These are phyloP conservation scores for Siderastrea radians DNA, from an alignment of 92 coral and sea anemone species.

Conservation along the genomic window DNA sequence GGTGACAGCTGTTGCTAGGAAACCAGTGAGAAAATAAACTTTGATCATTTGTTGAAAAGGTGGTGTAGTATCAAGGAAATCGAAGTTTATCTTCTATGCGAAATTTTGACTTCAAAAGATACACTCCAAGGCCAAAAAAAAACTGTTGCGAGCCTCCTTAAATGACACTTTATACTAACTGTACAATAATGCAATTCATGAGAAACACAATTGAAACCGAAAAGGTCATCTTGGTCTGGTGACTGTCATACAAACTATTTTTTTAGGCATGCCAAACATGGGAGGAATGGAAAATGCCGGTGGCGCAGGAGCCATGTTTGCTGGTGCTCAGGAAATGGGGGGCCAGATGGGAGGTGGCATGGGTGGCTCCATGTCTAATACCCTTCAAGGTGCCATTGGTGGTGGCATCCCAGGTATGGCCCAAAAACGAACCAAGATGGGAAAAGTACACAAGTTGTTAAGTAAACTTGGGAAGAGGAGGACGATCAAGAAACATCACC, in stretches of 20 bases:
- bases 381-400: slow-evolving; percentile 46
- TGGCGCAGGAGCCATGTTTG: slow-evolving; percentile 55
- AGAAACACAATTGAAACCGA: not conserved
- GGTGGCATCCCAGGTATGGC: slow-evolving; percentile 35
- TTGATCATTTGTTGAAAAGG: no score
- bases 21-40: no score
- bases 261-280: slow-evolving; percentile 52
- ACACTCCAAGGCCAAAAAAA: no score
- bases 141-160: no score
- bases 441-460: slow-evolving; percentile 70
- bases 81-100: no score
- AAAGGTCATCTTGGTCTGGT: not conserved
- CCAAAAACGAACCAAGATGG: slow-evolving; percentile 70
- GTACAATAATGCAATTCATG: no score
- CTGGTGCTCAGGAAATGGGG: slow-evolving; percentile 48
- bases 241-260: not conserved
- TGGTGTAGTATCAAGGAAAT: no score
- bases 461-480: slow-evolving; percentile 61
- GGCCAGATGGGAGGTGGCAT: slow-evolving; percentile 51
- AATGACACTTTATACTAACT: no score
- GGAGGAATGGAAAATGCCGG: slow-evolving; percentile 53
- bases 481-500: slow-evolving; percentile 71
- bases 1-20: no score
- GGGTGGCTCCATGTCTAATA: slow-evolving; percentile 35
- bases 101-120: no score